Evolutionary conservation across 2,888 invertebrate genomes (phyloP).

Genomic region (Cerastis leucographa): DNA sequence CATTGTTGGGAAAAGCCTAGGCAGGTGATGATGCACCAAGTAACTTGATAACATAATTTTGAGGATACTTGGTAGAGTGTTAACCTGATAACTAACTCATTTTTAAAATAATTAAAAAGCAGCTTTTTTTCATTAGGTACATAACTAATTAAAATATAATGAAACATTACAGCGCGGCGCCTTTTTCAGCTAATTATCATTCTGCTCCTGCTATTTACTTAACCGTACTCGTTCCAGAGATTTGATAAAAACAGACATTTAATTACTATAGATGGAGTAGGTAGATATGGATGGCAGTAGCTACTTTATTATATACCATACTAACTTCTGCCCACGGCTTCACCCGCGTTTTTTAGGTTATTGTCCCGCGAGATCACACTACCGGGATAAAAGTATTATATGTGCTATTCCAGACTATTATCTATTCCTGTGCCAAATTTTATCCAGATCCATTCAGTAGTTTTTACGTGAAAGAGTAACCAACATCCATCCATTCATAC

Average conservation of each 20-base stretch:
- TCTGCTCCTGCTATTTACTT: conserved; percentile 25
- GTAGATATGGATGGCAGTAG: neutral
- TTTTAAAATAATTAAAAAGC: neutral
- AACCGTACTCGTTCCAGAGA: conserved; percentile 1
- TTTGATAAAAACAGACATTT: neutral
- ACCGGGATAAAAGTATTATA: too few relatives aligned
- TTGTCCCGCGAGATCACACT: too few relatives aligned
- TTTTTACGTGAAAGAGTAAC: too few relatives aligned
- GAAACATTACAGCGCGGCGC: conserved; percentile 21
- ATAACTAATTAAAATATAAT: conserved; percentile 22
- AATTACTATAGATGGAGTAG: neutral
- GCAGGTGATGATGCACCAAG: neutral
- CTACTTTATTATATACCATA: neutral
- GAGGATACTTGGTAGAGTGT: neutral
- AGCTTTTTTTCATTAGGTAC: conserved; percentile 7
- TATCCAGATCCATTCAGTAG: too few relatives aligned
- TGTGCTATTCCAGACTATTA: too few relatives aligned
- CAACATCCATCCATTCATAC: too few relatives aligned
- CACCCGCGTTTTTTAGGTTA: too few relatives aligned
- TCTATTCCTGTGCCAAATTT: too few relatives aligned
- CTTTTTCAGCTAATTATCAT: conserved; percentile 22
- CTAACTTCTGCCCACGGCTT: too few relatives aligned
- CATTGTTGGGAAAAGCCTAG: too few relatives aligned
- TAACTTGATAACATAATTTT: neutral
- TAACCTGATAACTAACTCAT: neutral